These are phyloP conservation scores for Chauna torquata DNA, from an alignment of 2,113 vertebrate genomes.

Conservation along the genomic window DNA sequence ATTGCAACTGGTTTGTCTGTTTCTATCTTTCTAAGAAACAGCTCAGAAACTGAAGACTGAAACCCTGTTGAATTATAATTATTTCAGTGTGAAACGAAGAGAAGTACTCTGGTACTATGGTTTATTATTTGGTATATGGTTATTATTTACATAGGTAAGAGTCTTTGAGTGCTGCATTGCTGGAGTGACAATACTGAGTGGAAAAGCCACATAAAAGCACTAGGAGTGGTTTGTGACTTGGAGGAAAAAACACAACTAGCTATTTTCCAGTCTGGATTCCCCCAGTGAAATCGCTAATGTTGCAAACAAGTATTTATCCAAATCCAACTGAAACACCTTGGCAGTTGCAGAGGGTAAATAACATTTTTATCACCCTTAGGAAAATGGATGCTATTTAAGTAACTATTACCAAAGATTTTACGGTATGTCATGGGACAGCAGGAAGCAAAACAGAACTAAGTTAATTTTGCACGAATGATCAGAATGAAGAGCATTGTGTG, in stretches of 20 bases:
- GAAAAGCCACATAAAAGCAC: conserved; percentile 46
- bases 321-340: conserved; percentile 60
- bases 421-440: neutral
- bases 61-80: neutral
- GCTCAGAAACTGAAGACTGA: neutral
- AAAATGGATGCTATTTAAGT: conserved; percentile 34
- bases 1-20: neutral
- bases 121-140: neutral
- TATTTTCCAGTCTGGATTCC: conserved; percentile 21
- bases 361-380: conserved; percentile 4
- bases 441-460: conserved; percentile 1
- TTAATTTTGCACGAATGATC: neutral
- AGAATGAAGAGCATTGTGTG: neutral
- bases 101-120: neutral
- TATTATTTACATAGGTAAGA: conserved; percentile 11
- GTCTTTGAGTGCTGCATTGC: neutral
- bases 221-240: neutral
- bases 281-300: neutral
- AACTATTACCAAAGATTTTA: conserved; percentile 11
- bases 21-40: neutral
- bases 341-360: conserved; percentile 13
- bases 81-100: neutral
- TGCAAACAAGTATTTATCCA: conserved; percentile 42
- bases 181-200: neutral
- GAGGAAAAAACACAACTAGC: neutral